Evolutionary conservation across 2,797 vertebrate genomes (phyloP), one percentile per base, ranked within the genome.

Genomic region (Cyclopterus lumpus): DNA sequence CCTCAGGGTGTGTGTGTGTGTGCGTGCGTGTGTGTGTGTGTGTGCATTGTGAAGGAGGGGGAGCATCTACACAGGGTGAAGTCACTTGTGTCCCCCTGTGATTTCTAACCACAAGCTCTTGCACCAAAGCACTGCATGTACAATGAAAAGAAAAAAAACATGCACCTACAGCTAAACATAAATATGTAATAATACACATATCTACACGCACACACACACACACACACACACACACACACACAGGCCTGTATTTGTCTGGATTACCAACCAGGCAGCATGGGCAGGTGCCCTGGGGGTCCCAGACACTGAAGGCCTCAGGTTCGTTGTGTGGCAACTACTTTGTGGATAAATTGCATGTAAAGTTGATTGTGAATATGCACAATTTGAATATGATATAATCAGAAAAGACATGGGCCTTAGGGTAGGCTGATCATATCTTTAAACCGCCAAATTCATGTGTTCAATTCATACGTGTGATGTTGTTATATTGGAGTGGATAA

Each of bases 81-180:
- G 85, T 89, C 81, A 82, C 84, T 77, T 61, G 67, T 75, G 76
- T 72, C 64, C 77, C 82, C 71, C 61, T 77, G 85, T 88, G 90
- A 92, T 91, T 89, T 88, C 84, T 90, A 87, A 88, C 88, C 67
- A 88, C 75, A 84, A 48, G 86, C 65, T 83, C 81, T 58, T 88
- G 83, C 82, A 86, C 75, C 85, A 84, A 75, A 89, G 60, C 83
- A 81, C 76, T 77, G 88, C 91, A 59, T 36, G 55, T 34, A n/a
- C 28, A 20, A 28, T 11, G 8, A 40, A 40, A 28, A 28, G 36
- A 2, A 42, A 11, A 32, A 8, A 22, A 4, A 34, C 4, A 36
- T 8, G 14, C 4, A 40, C 32, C 12, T 36, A 40, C 12, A 66
- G 18, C 24, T 18, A 30, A 3, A n/a, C n/a, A n/a, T 8, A 38